Percentiles rank a stretch among this genome's conserved stretches.
These are phyloP conservation scores for Mola mola DNA, from an alignment of 2,113 vertebrate species.

Conservation along the genomic window DNA sequence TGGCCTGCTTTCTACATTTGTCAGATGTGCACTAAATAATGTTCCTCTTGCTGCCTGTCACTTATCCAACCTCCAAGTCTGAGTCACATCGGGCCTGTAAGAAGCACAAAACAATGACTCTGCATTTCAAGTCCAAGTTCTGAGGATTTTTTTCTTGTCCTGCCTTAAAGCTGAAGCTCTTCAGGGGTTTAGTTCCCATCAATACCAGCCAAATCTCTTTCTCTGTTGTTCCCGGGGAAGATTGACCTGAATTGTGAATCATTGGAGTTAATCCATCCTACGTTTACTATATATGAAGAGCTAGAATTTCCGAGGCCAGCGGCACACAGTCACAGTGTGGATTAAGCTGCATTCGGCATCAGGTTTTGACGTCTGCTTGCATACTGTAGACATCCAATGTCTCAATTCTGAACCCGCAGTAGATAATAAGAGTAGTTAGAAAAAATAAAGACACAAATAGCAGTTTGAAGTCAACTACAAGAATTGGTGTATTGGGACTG, in stretches of 20 bases:
- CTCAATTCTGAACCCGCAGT: constrained; percentile 6
- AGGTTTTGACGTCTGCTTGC: constrained; percentile 15
- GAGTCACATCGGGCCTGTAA: constrained; percentile 8
- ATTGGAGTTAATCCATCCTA: constrained; percentile 74
- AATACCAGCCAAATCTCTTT: constrained; percentile 57
- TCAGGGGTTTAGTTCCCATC: constrained; percentile 69
- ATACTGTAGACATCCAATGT: constrained; percentile 3
- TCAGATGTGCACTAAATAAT: constrained; percentile 55
- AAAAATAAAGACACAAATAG: not conserved
- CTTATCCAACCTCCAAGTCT: constrained; percentile 42
- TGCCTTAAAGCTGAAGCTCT: constrained; percentile 52
- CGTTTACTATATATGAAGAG: constrained; percentile 61
- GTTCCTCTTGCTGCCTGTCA: constrained; percentile 40
- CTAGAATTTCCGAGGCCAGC: constrained; percentile 49
- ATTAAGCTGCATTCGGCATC: constrained; percentile 52
- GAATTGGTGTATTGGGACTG: not conserved
- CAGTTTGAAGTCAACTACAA: not conserved
- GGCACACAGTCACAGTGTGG: constrained; percentile 14
- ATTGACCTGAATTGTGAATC: constrained; percentile 79
- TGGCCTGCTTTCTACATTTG: constrained; percentile 64
- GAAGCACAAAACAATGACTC: constrained; percentile 35
- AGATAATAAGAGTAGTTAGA: not conserved
- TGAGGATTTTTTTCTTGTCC: constrained; percentile 16
- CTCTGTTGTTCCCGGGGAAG: constrained; percentile 63
- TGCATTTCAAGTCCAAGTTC: constrained; percentile 30